Evolutionary conservation across 2,797 vertebrate species (phyloP).

Genomic region (Argentina silus): DNA sequence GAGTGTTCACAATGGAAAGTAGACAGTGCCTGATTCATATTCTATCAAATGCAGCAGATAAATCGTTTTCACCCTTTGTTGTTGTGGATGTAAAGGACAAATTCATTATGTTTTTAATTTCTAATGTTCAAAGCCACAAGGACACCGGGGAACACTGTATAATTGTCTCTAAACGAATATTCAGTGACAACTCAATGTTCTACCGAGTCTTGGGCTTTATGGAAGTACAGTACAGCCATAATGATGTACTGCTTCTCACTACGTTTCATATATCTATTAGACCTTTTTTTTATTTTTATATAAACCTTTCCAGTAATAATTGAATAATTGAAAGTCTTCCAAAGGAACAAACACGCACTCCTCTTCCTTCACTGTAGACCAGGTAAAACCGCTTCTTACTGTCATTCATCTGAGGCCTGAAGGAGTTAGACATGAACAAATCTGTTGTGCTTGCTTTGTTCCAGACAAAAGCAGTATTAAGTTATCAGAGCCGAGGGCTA

Average conservation of each 20-base stretch:
- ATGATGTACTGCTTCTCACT: no score
- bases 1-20: conserved; percentile 15
- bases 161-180: neutral
- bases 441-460: conserved; percentile 23
- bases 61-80: conserved; percentile 29
- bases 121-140: conserved; percentile 32
- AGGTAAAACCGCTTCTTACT: conserved; percentile 25
- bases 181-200: neutral
- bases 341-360: conserved; percentile 2
- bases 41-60: neutral
- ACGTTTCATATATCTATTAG: no score
- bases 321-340: no score
- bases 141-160: neutral
- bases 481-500: conserved; percentile 25
- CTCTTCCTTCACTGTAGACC: conserved; percentile 17
- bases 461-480: conserved; percentile 30
- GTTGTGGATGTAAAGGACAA: conserved; percentile 26
- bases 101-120: conserved; percentile 41
- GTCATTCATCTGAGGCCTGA: conserved; percentile 42
- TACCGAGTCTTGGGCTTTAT: neutral
- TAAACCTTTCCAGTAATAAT: no score
- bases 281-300: no score
- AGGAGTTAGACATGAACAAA: conserved; percentile 33
- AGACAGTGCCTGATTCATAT: conserved; percentile 1
- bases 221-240: no score